Evolutionary conservation across 1,140 invertebrate genomes (phyloP).

Genomic region (Linepithema humile): DNA sequence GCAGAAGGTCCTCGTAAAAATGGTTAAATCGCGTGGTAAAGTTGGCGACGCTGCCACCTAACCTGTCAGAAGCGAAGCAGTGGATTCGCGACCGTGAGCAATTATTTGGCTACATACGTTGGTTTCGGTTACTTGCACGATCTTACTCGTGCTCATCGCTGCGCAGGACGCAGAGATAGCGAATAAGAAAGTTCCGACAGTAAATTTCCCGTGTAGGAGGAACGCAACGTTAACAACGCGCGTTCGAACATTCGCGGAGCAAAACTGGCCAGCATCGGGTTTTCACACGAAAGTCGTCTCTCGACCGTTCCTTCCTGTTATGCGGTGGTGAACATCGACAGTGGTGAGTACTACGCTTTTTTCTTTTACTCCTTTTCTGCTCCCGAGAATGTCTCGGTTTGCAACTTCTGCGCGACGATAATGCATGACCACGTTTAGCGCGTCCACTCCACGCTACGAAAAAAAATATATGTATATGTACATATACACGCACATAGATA

Average conservation of each 20-base stretch:
- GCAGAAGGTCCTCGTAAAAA: too few species aligned
- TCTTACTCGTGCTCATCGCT: slow-evolving; percentile 40
- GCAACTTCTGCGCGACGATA: not conserved
- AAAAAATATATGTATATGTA: not conserved
- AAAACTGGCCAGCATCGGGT: slow-evolving; percentile 52
- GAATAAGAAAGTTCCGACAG: not conserved
- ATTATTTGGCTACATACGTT: slow-evolving; percentile 54
- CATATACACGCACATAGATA: too few species aligned
- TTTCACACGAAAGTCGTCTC: slow-evolving; percentile 52
- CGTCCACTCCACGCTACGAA: not conserved
- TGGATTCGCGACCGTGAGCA: slow-evolving; percentile 55
- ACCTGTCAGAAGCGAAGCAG: slow-evolving; percentile 71
- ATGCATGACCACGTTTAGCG: too few species aligned
- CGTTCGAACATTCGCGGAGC: not conserved
- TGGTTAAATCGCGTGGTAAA: not conserved
- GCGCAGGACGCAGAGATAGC: slow-evolving; percentile 7
- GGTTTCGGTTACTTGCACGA: slow-evolving; percentile 38
- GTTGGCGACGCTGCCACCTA: slow-evolving; percentile 71
- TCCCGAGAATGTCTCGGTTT: slow-evolving; percentile 26
- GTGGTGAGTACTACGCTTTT: slow-evolving; percentile 71
- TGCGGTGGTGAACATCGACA: slow-evolving; percentile 78
- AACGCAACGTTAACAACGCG: not conserved
- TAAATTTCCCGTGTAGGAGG: slow-evolving; percentile 24
- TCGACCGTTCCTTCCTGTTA: slow-evolving; percentile 71
- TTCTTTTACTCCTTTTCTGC: slow-evolving; percentile 5